Conservation (phyloP, 2,797 vertebrate genomes). For the Lepus townsendii region DNA sequence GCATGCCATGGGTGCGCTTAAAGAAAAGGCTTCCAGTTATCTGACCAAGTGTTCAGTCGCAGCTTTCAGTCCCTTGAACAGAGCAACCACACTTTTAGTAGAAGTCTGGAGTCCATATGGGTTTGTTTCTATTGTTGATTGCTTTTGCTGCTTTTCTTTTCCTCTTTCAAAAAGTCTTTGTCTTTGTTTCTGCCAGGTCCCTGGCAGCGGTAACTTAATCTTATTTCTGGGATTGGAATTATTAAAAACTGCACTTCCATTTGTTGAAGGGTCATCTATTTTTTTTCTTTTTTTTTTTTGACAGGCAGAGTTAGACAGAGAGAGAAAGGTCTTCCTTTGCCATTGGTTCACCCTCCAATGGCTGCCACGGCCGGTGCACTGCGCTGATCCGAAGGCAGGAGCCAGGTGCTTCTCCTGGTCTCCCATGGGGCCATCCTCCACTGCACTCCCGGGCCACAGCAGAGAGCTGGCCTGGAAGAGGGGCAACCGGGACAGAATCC, state of each 20-base stretch:
- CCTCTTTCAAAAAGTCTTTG: not conserved
- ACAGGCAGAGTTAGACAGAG: no score
- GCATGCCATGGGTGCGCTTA: not conserved
- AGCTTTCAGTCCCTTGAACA: not conserved
- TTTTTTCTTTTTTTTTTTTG: no score
- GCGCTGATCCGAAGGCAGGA: no score
- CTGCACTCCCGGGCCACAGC: no score
- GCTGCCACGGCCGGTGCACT: fast-evolving
- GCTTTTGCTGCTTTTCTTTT: not conserved
- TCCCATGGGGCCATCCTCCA: no score
- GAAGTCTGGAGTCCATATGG: not conserved
- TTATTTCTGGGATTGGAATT: not conserved
- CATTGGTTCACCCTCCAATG: no score
- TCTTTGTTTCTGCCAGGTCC: not conserved
- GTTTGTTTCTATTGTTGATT: not conserved
- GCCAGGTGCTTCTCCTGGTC: no score
- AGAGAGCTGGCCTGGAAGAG: no score
- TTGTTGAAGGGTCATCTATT: not conserved
- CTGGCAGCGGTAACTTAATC: not conserved
- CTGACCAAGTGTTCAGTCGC: not conserved
- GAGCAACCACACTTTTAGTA: not conserved
- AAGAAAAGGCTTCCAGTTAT: not conserved
- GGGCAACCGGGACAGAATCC: no score
- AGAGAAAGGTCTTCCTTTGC: no score
- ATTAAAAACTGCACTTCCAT: not conserved